A percentile compares a stretch with the other conserved stretches of the same genome.
Evolutionary conservation across 2,797 vertebrate genomes (phyloP).

Genomic region (Labroides dimidiatus): DNA sequence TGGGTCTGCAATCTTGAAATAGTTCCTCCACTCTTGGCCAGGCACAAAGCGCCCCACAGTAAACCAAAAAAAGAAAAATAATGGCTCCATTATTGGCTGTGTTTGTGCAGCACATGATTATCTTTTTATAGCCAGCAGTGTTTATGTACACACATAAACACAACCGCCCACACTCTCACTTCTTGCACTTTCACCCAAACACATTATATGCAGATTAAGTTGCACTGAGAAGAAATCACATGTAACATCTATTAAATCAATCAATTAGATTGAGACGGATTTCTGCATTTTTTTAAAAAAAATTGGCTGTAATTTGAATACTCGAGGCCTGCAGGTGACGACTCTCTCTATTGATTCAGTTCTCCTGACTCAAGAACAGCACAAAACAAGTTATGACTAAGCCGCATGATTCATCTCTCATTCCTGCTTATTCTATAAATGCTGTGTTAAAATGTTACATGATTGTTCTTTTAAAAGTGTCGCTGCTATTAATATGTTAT

Average conservation of each 20-base stretch:
- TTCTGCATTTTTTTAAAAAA: slow-evolving; percentile 10
- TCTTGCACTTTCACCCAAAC: slow-evolving; percentile 10
- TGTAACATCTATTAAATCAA: slow-evolving; percentile 17
- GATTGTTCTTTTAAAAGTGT: slow-evolving; percentile 1
- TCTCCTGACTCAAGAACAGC: slow-evolving; percentile 24
- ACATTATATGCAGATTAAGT: slow-evolving; percentile 32
- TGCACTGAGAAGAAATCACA: slow-evolving; percentile 20
- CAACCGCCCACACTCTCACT: slow-evolving; percentile 23
- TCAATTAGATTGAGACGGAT: slow-evolving; percentile 26
- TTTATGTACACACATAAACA: slow-evolving; percentile 46
- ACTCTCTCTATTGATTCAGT: neutral
- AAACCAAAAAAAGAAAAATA: slow-evolving; percentile 29
- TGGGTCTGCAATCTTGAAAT: slow-evolving; percentile 34
- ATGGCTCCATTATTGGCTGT: slow-evolving; percentile 47
- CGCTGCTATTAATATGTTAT: neutral
- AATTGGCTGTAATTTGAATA: slow-evolving; percentile 1
- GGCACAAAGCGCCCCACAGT: slow-evolving; percentile 23
- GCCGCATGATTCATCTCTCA: slow-evolving; percentile 25
- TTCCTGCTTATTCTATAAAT: slow-evolving; percentile 5
- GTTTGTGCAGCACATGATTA: slow-evolving; percentile 54
- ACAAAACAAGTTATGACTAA: slow-evolving; percentile 16
- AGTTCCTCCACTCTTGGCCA: slow-evolving; percentile 26
- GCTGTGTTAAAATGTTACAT: slow-evolving; percentile 1
- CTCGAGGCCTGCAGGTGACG: slow-evolving; percentile 1
- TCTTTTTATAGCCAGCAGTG: slow-evolving; percentile 57